Conservation (phyloP, 2,888 invertebrate species). For the Tenthredo livida region DNA sequence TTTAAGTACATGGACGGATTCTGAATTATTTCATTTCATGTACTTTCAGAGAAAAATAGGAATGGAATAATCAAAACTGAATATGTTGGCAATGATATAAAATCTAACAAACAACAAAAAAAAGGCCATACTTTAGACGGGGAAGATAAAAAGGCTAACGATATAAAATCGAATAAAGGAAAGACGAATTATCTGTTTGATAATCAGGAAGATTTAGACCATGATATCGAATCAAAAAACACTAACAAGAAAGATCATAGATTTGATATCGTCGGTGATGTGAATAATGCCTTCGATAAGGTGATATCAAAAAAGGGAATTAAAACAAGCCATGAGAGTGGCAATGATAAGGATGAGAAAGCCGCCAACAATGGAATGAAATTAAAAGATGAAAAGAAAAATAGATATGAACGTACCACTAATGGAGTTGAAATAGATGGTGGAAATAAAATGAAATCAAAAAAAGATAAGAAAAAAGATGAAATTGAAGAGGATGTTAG, state of each 20-base stretch:
- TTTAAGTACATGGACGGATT: neutral
- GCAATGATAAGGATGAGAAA: neutral
- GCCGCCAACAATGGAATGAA: neutral
- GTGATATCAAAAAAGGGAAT: constrained; percentile 14
- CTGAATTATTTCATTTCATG: neutral
- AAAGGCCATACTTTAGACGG: neutral
- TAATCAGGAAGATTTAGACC: neutral
- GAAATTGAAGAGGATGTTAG: neutral
- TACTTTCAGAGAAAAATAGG: neutral
- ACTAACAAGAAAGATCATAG: neutral
- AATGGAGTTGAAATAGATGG: neutral
- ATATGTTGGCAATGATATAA: neutral
- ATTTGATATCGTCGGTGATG: neutral
- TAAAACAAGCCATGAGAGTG: neutral
- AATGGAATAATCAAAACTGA: neutral
- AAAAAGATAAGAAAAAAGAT: neutral
- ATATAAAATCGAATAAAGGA: neutral
- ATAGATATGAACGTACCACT: neutral
- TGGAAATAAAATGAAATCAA: neutral
- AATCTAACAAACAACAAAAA: neutral
- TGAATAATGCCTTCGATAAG: neutral
- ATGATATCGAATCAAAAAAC: neutral
- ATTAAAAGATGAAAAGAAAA: neutral
- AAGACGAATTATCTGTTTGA: neutral
- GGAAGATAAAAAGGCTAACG: neutral